Evolutionary conservation across 2,888 invertebrate species (phyloP), one percentile per base, ranked within the genome.

Genomic region (Agrilus biguttatus): DNA sequence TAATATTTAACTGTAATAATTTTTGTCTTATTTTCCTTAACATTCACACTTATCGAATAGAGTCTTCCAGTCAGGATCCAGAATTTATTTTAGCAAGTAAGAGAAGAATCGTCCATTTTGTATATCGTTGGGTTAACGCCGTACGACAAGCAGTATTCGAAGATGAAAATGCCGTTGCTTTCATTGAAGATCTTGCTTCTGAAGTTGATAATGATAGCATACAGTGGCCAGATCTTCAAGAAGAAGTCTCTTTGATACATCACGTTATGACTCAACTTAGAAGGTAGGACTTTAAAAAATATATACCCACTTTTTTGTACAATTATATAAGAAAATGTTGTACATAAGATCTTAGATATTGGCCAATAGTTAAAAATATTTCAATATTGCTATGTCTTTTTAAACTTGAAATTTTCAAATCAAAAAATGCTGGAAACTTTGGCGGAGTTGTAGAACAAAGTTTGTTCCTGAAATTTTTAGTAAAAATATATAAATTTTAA

Each of bases 71-170:
- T 43, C 73, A 79, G 59, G 80, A 81, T 58, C 67, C 73, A 46
- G 80, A 80, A 53, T 80, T 78, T 58, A 69, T 78, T 37, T 61
- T 80, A 49, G 75, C 77, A 44, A 80, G 80, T 57, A 83, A 84
- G 62, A 71, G 79, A 53, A 74, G 83, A 47, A 85, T 87, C 12
- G 75, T 87, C 37, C 78, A 80, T 52, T 88, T 88, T 65, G 76
- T 85, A 41, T 78, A 80, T 54, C 74, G 78, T 53, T 87, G 87
- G 87, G 76, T 80, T 36, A 71, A 73, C 50, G 75, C 83, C 4
- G 76, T 83, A 40, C 70, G 80, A 5, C 77, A 81, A 55, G 80
- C 81, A 3, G 83, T 86, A 49, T 81, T 82, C 56, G 80, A 83
- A 54, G 84, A 86, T 60, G 72, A 77, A 14, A 73, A 73, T 32